Evolutionary conservation across 2,888 invertebrate genomes (phyloP).

Genomic region (Dasysyrphus albostriatus): DNA sequence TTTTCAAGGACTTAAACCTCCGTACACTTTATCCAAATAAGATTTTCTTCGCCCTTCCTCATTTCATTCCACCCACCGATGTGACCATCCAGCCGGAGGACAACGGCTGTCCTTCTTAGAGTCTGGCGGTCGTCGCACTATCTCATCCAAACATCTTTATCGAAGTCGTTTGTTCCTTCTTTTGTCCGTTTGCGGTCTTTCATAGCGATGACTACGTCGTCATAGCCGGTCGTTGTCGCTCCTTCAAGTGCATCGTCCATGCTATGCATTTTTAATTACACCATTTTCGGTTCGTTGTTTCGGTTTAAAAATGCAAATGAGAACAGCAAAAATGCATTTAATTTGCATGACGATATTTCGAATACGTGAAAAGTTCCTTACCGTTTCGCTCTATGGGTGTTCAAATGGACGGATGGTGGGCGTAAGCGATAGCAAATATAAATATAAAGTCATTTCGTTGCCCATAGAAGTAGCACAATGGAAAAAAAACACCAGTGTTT

Average conservation of each 20-base stretch:
- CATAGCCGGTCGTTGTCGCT: constrained; percentile 26
- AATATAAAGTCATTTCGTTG: constrained; percentile 28
- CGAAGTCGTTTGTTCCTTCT: constrained; percentile 18
- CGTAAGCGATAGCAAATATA: constrained; percentile 49
- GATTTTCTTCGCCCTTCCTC: constrained; percentile 64
- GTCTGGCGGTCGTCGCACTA: constrained; percentile 58
- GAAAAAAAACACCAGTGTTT: constrained; percentile 11
- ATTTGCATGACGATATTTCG: constrained; percentile 78
- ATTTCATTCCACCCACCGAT: constrained; percentile 1
- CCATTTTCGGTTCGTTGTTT: constrained; percentile 68
- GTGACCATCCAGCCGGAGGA: constrained; percentile 17
- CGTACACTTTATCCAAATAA: constrained; percentile 67
- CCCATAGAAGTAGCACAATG: constrained; percentile 43
- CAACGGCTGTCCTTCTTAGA: constrained; percentile 45
- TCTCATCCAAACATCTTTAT: constrained; percentile 49
- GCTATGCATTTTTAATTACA: constrained; percentile 75
- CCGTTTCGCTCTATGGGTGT: constrained; percentile 1
- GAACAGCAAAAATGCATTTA: constrained; percentile 80
- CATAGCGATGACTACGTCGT: not conserved
- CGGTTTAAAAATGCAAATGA: constrained; percentile 78
- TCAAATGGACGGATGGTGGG: constrained; percentile 7
- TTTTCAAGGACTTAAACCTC: constrained; percentile 69
- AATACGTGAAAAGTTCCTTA: constrained; percentile 18
- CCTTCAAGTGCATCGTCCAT: constrained; percentile 67
- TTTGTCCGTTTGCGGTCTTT: constrained; percentile 10